These are phyloP conservation scores for Protobothrops mucrosquamatus DNA, from an alignment of 2,113 vertebrate genomes.

Conservation along the genomic window DNA sequence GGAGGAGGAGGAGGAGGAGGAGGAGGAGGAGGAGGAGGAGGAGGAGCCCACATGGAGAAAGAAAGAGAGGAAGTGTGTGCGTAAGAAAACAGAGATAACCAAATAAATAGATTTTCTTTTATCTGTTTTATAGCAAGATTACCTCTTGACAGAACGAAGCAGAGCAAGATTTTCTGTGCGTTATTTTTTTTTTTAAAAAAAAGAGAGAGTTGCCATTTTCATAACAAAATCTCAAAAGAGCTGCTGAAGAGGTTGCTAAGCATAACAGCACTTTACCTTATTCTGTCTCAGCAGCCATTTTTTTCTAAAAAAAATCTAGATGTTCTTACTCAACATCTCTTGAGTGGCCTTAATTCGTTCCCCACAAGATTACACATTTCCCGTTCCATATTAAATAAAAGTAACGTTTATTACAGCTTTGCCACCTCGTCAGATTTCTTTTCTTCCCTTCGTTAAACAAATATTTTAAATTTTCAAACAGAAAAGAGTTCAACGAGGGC, in stretches of 20 bases:
- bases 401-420: not conserved
- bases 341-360: conserved; percentile 43
- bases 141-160: not conserved
- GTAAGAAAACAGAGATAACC: not conserved
- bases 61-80: not conserved
- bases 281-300: conserved; percentile 27
- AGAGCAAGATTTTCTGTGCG: accelerated
- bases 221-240: not conserved
- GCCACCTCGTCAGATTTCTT: not conserved
- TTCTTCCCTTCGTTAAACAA: accelerated
- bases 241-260: not conserved
- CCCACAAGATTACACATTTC: conserved; percentile 35
- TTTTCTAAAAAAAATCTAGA: conserved; percentile 7
- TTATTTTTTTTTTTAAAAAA: not conserved
- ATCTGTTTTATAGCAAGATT: accelerated
- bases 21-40: too few species aligned
- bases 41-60: too few species aligned
- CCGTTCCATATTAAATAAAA: conserved; percentile 30
- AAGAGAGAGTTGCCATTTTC: not conserved
- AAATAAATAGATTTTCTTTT: accelerated
- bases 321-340: not conserved
- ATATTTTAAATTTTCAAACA: not conserved
- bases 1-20: too few species aligned
- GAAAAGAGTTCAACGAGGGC: not conserved
- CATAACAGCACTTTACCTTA: conserved; percentile 12